Base-by-base conservation (phyloP, 2,797 vertebrate species). In the Mallotus villosus region DNA sequence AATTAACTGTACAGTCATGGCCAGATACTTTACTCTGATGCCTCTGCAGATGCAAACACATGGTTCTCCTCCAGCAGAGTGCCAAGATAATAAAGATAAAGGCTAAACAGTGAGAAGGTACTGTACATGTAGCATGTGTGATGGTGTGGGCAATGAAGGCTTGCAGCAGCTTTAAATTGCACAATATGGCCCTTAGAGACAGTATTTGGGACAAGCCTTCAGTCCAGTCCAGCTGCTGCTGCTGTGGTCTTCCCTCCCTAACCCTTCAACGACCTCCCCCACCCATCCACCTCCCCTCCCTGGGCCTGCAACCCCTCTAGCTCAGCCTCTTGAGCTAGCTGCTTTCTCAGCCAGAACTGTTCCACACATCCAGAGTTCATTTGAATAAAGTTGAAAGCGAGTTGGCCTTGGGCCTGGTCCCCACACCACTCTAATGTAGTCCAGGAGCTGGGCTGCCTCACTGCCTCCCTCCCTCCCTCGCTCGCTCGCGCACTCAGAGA, bases 361-460 rank as follows among this genome's bases (percentile, higher is more conserved):
- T 77, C 70, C n/a, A 4, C 76, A 80, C 32, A 80, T 84, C 84
- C 86, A 81, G 72, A 85, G 86, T 87, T 90, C 86, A 89, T 83
- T 78, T 87, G 74, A 86, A 85, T 86, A 79, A 83, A 87, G 81
- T 85, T 86, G 81, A 85, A 87, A 87, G 85, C 61, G 29, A 79
- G 72, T 69, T 69, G 76, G 75, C 82, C 76, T 78, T 73, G 81
- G 81, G 78, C 72, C 32, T 58, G n/a, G n/a, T 72, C 75, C 75
- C 41, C 37, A 7, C 37, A 5, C 75, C 74, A 73, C 82, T 76
- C 73, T 89, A 79, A 86, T 88, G 71, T 74, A 73, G 84, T 61
- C 84, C 82, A 81, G 73, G 81, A 81, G 70, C n/a, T 14, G 75
- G 75, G 74, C 81, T 81, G 8, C 53, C 84, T 7, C 17, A 5